Conservation (phyloP, 1,140 invertebrate genomes). For the Tribolium castaneum region DNA sequence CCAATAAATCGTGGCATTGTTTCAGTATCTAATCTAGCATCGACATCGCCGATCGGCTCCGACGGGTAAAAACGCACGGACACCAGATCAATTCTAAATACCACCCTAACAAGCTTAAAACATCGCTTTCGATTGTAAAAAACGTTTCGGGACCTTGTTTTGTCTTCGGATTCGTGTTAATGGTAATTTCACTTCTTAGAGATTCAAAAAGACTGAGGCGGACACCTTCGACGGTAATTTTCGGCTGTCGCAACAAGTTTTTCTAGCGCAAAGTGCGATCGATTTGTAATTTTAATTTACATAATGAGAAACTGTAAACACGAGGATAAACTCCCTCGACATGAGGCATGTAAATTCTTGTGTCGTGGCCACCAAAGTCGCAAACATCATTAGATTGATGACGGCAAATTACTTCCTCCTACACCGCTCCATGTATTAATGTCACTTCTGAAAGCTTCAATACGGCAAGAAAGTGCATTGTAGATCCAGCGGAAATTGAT, state of each 20-base stretch:
- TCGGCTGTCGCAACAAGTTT: not conserved
- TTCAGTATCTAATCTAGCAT: slow-evolving; percentile 55
- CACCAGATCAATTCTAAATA: slow-evolving; percentile 59
- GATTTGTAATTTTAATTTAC: slow-evolving; percentile 8
- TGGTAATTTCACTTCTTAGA: slow-evolving; percentile 28
- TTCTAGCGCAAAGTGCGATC: not conserved
- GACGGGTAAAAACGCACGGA: slow-evolving; percentile 52
- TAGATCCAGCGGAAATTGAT: slow-evolving; percentile 18
- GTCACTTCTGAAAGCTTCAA: slow-evolving; percentile 24
- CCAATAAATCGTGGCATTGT: slow-evolving; percentile 57
- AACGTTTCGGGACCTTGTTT: slow-evolving; percentile 17
- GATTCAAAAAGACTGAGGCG: not conserved
- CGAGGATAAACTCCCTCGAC: slow-evolving; percentile 11
- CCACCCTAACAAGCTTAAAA: slow-evolving; percentile 57
- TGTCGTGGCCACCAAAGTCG: slow-evolving; percentile 21
- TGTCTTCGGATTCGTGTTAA: slow-evolving; percentile 33
- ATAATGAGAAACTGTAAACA: slow-evolving; percentile 10
- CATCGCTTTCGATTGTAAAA: slow-evolving; percentile 36
- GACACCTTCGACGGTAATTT: slow-evolving; percentile 5
- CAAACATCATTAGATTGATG: slow-evolving; percentile 24
- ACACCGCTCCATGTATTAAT: slow-evolving; percentile 14
- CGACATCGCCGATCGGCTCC: slow-evolving; percentile 54
- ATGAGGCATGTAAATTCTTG: slow-evolving; percentile 16
- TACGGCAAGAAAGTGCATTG: not conserved
- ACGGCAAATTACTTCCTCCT: slow-evolving; percentile 27